Evolutionary conservation across 2,797 vertebrate species (phyloP), one percentile per base, ranked within the genome.

Genomic region (Columba guinea): DNA sequence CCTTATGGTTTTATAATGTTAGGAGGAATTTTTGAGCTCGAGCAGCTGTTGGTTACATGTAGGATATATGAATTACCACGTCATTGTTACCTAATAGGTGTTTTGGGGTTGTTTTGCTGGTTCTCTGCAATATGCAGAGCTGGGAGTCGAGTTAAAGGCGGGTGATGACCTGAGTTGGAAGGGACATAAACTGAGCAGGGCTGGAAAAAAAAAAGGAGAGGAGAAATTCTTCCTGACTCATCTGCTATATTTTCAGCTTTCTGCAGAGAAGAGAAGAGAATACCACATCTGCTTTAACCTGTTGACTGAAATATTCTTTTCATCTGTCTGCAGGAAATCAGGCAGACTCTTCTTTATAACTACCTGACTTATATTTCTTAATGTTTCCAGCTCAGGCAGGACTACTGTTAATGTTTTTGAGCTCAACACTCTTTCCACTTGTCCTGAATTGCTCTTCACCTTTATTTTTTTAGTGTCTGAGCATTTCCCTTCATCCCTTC

Each of bases 171-270:
- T 0, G 0, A 2, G 39, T 15, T 86, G 83, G 87, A 94, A 93
- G 34, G 69, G 65, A 55, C 6, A 10, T 59, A 94, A 52, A 65
- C 71, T 53, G 85, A 91, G 67, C 41, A 76, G 79, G 26, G 41
- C 65, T 94, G 93, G 78, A 90, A 93, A 93, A 90, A 94, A 93
- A 87, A 69, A 17, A 69, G 19, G 20, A 87, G 51, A 71, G 71
- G 46, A 95, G 89, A 69, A 93, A 78, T 87, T 65, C 87, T 87
- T 96, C 93, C 95, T 96, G 96, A 92, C 87, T 96, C 94, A 95
- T 96, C 84, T 64, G 76, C 78, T 94, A 17, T 94, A 89, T 96
- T 96, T 95, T 78, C 88, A 92, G 78, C 84, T 44, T 86, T 92
- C 39, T 63, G 70, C 84, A 89, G 88, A 30, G 90, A 52, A 73